Conservation (phyloP, 1,140 invertebrate species). For the Pteromalus puparum region DNA sequence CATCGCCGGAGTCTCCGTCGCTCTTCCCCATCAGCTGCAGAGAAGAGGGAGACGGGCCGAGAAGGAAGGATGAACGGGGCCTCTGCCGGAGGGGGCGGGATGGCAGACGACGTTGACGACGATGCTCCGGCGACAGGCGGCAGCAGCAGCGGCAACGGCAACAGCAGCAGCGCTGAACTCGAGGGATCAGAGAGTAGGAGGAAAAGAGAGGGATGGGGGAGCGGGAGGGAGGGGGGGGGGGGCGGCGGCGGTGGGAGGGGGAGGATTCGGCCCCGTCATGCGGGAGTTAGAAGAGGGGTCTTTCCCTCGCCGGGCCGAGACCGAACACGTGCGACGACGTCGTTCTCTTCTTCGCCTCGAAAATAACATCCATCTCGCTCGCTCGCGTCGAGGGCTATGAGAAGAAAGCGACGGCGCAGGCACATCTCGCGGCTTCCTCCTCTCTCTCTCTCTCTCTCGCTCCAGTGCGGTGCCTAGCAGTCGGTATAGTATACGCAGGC, state of each 20-base stretch:
- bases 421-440: conserved; percentile 34
- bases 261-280: conserved; percentile 46
- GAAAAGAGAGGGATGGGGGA: conserved; percentile 39
- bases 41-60: conserved; percentile 14
- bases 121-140: conserved; percentile 12
- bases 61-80: conserved; percentile 25
- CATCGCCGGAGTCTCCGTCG: neutral
- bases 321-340: neutral
- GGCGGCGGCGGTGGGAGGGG: conserved; percentile 38
- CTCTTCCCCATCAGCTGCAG: neutral
- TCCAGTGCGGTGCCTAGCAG: neutral
- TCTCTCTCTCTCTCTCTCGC: neutral
- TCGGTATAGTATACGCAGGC: neutral
- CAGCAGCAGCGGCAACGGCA: neutral
- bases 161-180: neutral
- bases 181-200: conserved; percentile 21
- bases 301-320: neutral
- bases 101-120: conserved; percentile 41
- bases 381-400: conserved; percentile 35
- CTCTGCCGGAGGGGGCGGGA: neutral
- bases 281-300: neutral
- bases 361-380: neutral
- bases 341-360: conserved; percentile 1
- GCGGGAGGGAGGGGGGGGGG: conserved; percentile 25
- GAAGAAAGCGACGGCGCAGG: conserved; percentile 37